Evolutionary conservation across 2,888 invertebrate genomes (phyloP), one percentile per base, ranked within the genome.

Genomic region (Eristalinus aeneus): DNA sequence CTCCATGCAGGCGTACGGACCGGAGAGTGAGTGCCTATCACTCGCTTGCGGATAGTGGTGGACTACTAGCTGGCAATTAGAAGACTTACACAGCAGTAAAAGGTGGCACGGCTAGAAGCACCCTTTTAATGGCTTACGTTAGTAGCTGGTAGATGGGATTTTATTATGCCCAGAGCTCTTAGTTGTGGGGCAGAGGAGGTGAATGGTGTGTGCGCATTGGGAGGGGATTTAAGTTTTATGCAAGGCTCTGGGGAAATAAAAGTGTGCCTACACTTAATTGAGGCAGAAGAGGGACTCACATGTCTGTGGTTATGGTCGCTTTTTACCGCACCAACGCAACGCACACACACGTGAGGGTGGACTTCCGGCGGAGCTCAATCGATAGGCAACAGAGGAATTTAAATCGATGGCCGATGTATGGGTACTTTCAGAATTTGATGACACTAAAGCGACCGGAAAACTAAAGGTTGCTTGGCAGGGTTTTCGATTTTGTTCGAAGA

Each of bases 21-120:
- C 16, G 11, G 56, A 53, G 56, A 58, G 65, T 53, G 74, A 80
- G 76, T 80, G 64, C 67, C 69, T 74, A 67, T 74, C 86, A 74
- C 61, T 81, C 67, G 12, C 65, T 60, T 65, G 73, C 31, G 46
- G 54, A 86, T 65, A 71, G 68, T 67, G 73, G 68, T 67, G 73
- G 67, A 78, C 81, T 82, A 81, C 80, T 76, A 64, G 71, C 67
- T 78, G 81, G 77, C 82, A 82, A 81, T 86, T 86, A 82, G 82
- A 86, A 86, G 82, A 72, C 81, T 71, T 78, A 78, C 73, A 71
- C 73, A 71, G 61, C 69, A 32, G 77, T 73, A 67, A 20, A 82
- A 82, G 77, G 69, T 86, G 86, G 56, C 67, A 16, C 16, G 56
- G 61, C 64, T 65, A 53, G 46, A 64, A 79, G 84, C 39, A 84